Conservation (phyloP, 2,797 vertebrate species). For the Chelon auratus region DNA sequence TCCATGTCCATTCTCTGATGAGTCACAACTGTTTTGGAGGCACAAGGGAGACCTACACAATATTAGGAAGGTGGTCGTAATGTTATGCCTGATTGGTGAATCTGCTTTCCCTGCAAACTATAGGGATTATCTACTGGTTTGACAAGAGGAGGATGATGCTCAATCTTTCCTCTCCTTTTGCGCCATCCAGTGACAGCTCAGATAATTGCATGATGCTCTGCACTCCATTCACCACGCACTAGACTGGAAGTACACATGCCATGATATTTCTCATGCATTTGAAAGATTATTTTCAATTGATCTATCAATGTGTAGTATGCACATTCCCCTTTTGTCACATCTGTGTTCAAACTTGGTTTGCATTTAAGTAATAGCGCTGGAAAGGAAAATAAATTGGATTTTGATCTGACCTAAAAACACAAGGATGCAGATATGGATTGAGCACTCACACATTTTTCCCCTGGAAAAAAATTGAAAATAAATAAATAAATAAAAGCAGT, state of each 20-base stretch:
- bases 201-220: conserved; percentile 24
- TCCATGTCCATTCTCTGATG: too few species aligned
- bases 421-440: conserved; percentile 47
- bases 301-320: too few species aligned
- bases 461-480: too few species aligned
- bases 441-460: conserved; percentile 45
- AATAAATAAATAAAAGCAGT: conserved; percentile 61
- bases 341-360: not conserved
- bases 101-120: conserved; percentile 20
- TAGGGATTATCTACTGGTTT: not conserved
- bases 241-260: not conserved
- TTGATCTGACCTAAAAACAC: conserved; percentile 60
- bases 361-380: conserved; percentile 68
- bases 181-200: conserved; percentile 51
- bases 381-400: conserved; percentile 63
- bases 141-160: not conserved
- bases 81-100: not conserved
- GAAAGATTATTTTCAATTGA: not conserved
- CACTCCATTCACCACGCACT: not conserved
- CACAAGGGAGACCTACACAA: too few species aligned
- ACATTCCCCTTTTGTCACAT: not conserved
- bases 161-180: conserved; percentile 20
- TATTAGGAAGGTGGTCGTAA: too few species aligned
- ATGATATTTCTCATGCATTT: not conserved
- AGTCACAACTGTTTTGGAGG: too few species aligned